Percentiles rank a stretch among this genome's conserved stretches.
Conservation (phyloP, 2,888 invertebrate genomes). For the Chymomyza fuscimana region DNA sequence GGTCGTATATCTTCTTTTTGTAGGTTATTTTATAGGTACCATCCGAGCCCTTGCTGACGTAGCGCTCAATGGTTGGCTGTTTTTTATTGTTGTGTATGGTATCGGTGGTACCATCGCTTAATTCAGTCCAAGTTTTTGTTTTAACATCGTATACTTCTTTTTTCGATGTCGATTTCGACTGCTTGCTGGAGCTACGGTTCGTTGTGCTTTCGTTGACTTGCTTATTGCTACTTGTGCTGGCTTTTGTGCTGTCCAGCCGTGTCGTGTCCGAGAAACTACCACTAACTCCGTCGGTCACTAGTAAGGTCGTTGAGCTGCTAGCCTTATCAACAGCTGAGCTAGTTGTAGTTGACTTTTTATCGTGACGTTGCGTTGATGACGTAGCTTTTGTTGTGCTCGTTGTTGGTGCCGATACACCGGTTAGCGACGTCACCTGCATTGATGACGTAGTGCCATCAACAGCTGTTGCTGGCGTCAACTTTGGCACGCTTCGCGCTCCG, state of each 20-base stretch:
- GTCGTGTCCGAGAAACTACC: constrained; percentile 6
- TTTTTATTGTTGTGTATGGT: constrained; percentile 60
- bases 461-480: constrained; percentile 39
- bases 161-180: constrained; percentile 64
- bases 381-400: constrained; percentile 57
- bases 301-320: constrained; percentile 36
- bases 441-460: constrained; percentile 47
- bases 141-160: constrained; percentile 79
- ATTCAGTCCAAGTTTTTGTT: constrained; percentile 79
- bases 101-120: constrained; percentile 52
- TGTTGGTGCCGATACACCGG: constrained; percentile 46
- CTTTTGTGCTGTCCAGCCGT: constrained; percentile 1
- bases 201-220: constrained; percentile 57
- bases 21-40: constrained; percentile 78
- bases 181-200: constrained; percentile 54
- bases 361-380: constrained; percentile 48
- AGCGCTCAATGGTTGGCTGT: constrained; percentile 77
- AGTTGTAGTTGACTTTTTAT: constrained; percentile 37
- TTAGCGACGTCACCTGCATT: constrained; percentile 60
- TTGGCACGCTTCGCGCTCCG: constrained; percentile 47
- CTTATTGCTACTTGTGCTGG: constrained; percentile 36
- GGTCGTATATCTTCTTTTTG: constrained; percentile 79
- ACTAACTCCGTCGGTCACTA: constrained; percentile 3
- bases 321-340: constrained; percentile 32
- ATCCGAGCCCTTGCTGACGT: constrained; percentile 79